These are phyloP conservation scores for Drosophila bifasciata DNA, from an alignment of 1,140 invertebrate species.

Conservation along the genomic window DNA sequence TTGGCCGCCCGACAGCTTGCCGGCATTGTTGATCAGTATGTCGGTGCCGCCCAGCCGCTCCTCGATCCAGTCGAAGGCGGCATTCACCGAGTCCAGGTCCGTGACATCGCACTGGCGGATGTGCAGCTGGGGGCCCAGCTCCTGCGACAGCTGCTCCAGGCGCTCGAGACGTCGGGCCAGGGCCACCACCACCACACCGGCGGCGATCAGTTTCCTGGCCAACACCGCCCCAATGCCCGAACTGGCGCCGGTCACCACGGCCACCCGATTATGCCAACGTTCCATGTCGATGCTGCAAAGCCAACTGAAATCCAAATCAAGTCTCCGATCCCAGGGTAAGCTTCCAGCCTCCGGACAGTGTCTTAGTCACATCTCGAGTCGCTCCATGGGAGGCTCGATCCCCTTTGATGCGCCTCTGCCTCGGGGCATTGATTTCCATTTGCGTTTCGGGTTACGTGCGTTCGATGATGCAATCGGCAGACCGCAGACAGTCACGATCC, in stretches of 20 bases:
- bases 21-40: slow-evolving; percentile 91
- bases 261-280: slow-evolving; percentile 87
- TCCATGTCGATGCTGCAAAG: slow-evolving; percentile 86
- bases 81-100: slow-evolving; percentile 86
- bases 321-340: not conserved
- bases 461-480: slow-evolving; percentile 1
- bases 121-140: slow-evolving; percentile 53
- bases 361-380: too few relatives aligned
- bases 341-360: not conserved
- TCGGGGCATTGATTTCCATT: too few relatives aligned
- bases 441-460: not conserved
- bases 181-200: slow-evolving; percentile 88
- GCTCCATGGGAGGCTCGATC: too few relatives aligned
- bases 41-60: slow-evolving; percentile 86
- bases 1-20: slow-evolving; percentile 84
- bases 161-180: slow-evolving; percentile 87
- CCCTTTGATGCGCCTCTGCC: too few relatives aligned
- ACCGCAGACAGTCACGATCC: slow-evolving; percentile 21
- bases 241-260: slow-evolving; percentile 90
- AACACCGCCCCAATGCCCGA: slow-evolving; percentile 88
- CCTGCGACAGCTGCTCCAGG: slow-evolving; percentile 84
- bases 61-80: slow-evolving; percentile 87
- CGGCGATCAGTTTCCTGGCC: slow-evolving; percentile 85
- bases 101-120: slow-evolving; percentile 88
- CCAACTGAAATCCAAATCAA: slow-evolving; percentile 20